These are phyloP conservation scores for Micrasema longulum DNA, from an alignment of 1,140 invertebrate species.

Conservation along the genomic window DNA sequence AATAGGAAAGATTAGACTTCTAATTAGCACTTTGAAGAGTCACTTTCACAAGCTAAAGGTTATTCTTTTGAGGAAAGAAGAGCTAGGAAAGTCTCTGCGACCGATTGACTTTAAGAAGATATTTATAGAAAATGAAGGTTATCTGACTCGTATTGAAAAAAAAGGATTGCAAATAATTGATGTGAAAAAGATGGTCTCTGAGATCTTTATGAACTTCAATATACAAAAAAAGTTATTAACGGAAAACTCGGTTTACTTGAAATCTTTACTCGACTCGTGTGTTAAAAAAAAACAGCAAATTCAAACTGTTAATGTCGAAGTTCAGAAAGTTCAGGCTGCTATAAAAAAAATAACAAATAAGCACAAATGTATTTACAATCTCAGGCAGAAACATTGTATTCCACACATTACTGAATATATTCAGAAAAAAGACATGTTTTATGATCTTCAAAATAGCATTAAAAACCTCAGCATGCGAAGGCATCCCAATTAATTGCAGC, in stretches of 20 bases:
- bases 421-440: constrained; percentile 64
- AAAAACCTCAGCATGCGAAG: constrained; percentile 29
- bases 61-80: constrained; percentile 64
- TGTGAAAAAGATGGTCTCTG: constrained; percentile 67
- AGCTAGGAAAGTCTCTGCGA: constrained; percentile 65
- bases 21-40: constrained; percentile 66
- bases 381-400: constrained; percentile 62
- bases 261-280: constrained; percentile 58
- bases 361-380: constrained; percentile 40
- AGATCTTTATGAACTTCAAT: constrained; percentile 64
- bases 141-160: constrained; percentile 61
- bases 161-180: constrained; percentile 63
- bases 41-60: constrained; percentile 64
- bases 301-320: neutral
- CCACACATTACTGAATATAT: constrained; percentile 71
- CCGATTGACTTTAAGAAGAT: constrained; percentile 70
- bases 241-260: constrained; percentile 61
- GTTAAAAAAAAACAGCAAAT: constrained; percentile 23
- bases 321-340: neutral
- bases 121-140: constrained; percentile 68
- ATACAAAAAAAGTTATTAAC: constrained; percentile 65
- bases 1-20: constrained; percentile 66
- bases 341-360: constrained; percentile 28
- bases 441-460: constrained; percentile 59
- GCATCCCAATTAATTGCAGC: constrained; percentile 3